These are phyloP conservation scores for Paramuricea clavata DNA, from an alignment of 92 coral and sea anemone species.

Conservation along the genomic window DNA sequence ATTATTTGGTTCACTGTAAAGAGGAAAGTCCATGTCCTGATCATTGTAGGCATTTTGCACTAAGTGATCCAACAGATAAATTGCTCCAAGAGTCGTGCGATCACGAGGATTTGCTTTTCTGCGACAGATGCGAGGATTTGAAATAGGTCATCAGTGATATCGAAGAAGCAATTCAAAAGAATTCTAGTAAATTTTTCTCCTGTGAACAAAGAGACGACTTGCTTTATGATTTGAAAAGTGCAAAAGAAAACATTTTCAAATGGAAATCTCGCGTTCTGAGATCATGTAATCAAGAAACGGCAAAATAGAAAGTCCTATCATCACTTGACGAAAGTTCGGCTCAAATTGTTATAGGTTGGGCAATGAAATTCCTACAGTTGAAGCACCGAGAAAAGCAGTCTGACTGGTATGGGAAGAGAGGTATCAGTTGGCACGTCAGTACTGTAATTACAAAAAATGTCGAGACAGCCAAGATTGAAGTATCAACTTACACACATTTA, in stretches of 20 bases:
- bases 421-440: neutral
- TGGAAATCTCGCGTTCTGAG: neutral
- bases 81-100: neutral
- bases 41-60: neutral
- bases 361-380: conserved; percentile 76
- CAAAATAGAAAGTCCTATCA: too few relatives aligned
- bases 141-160: neutral
- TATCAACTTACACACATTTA: too few relatives aligned
- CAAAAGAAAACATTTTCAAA: neutral
- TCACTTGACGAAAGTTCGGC: too few relatives aligned
- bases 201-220: neutral
- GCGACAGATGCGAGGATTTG: neutral
- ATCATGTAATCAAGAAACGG: too few relatives aligned
- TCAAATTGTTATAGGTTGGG: too few relatives aligned
- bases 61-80: neutral
- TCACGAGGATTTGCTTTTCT: neutral
- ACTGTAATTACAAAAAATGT: neutral
- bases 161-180: neutral
- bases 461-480: neutral
- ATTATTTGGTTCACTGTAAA: neutral
- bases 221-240: neutral
- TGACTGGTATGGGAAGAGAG: neutral
- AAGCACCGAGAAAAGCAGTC: neutral
- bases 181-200: neutral
- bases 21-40: neutral